phyloP scores from a whole-genome alignment of 2,113 vertebrate genomes.

The Hystrix brachyura region DNA sequence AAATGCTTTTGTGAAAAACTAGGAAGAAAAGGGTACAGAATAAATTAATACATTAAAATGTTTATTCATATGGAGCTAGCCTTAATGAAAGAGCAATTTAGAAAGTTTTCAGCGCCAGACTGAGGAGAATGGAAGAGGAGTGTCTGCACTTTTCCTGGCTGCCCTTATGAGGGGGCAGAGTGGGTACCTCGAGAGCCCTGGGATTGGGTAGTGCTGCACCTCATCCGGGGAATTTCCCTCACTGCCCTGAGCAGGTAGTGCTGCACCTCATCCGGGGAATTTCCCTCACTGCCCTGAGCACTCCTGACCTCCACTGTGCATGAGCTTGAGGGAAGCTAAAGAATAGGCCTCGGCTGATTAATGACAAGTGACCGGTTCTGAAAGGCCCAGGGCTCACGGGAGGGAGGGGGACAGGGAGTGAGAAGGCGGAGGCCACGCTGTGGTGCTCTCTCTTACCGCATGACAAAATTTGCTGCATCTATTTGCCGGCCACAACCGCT shows the following conservation, averaged over 20 bases:
- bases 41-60: not conserved
- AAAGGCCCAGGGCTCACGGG: slow-evolving; percentile 38
- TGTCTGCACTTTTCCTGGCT: not conserved
- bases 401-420: not conserved
- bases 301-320: not conserved
- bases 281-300: not conserved
- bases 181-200: not conserved
- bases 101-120: not conserved
- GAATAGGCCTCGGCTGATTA: not conserved
- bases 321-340: not conserved
- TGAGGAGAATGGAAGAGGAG: not conserved
- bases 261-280: not conserved
- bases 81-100: not conserved
- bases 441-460: slow-evolving; percentile 92
- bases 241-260: not conserved
- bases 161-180: not conserved
- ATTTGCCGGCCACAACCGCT: slow-evolving; percentile 96
- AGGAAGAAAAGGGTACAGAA: not conserved
- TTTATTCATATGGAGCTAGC: not conserved
- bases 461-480: slow-evolving; percentile 95
- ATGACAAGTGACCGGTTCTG: slow-evolving; percentile 57
- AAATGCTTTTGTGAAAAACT: slow-evolving; percentile 24
- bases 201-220: not conserved
- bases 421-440: slow-evolving; percentile 56
- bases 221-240: not conserved